Evolutionary conservation across 2,113 vertebrate genomes (phyloP).

Genomic region (Otus sunia): DNA sequence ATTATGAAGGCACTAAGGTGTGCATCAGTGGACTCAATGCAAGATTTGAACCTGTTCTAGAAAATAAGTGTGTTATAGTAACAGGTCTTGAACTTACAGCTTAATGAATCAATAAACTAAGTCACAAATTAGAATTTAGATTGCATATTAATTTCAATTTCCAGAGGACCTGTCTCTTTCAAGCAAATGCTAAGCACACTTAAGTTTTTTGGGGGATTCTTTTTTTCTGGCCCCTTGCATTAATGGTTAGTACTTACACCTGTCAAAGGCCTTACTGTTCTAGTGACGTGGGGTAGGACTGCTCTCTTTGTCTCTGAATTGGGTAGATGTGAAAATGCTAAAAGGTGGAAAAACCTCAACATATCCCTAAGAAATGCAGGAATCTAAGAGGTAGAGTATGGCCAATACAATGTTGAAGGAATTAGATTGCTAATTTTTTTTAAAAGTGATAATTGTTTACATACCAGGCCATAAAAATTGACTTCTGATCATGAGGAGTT

Average conservation of each 20-base stretch:
- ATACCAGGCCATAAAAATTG: neutral
- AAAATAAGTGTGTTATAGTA: neutral
- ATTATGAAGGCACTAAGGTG: neutral
- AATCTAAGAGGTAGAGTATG: neutral
- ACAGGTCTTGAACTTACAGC: neutral
- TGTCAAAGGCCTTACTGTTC: neutral
- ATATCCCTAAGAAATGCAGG: neutral
- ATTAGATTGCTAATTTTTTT: neutral
- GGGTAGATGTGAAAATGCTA: neutral
- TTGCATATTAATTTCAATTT: neutral
- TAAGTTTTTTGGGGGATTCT: neutral
- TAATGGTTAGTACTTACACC: neutral
- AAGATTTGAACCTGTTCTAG: neutral
- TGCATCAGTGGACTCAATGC: neutral
- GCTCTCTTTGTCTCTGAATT: neutral
- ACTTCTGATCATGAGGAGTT: neutral
- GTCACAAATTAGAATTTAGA: neutral
- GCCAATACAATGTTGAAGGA: neutral
- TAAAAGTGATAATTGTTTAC: neutral
- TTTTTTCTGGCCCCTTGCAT: neutral
- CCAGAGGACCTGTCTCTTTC: neutral
- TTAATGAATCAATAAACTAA: neutral
- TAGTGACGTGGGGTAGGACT: neutral
- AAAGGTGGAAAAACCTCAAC: neutral
- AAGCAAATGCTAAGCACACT: neutral